These are phyloP conservation scores for Mareca penelope DNA, from an alignment of 2,797 vertebrate genomes.

Conservation along the genomic window DNA sequence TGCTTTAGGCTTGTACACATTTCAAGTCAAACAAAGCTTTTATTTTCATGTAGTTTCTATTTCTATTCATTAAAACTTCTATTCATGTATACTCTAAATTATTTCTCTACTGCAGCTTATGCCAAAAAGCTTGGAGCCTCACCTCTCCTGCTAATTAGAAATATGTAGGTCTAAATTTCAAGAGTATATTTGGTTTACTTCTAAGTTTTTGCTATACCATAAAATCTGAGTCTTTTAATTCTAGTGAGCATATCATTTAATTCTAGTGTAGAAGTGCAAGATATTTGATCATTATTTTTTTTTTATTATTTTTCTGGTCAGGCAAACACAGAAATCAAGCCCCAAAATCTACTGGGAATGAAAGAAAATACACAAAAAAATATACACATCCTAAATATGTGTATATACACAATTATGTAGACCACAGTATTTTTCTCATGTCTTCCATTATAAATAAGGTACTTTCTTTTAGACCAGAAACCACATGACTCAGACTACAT, in stretches of 20 bases:
- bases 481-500: neutral
- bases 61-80: neutral
- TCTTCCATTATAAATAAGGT: neutral
- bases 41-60: neutral
- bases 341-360: neutral
- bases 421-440: neutral
- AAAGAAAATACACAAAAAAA: neutral
- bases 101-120: neutral
- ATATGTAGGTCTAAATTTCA: neutral
- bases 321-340: neutral
- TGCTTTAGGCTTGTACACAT: neutral
- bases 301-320: neutral
- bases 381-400: neutral
- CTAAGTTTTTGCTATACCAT: neutral
- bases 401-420: neutral
- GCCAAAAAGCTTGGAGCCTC: neutral
- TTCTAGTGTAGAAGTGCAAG: neutral
- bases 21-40: neutral
- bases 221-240: neutral
- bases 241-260: neutral
- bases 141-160: neutral
- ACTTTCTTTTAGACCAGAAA: neutral
- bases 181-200: neutral
- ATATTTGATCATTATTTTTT: neutral
- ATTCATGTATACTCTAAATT: neutral